Conservation (phyloP, 2,888 invertebrate species). For the Platycnemis pennipes region DNA sequence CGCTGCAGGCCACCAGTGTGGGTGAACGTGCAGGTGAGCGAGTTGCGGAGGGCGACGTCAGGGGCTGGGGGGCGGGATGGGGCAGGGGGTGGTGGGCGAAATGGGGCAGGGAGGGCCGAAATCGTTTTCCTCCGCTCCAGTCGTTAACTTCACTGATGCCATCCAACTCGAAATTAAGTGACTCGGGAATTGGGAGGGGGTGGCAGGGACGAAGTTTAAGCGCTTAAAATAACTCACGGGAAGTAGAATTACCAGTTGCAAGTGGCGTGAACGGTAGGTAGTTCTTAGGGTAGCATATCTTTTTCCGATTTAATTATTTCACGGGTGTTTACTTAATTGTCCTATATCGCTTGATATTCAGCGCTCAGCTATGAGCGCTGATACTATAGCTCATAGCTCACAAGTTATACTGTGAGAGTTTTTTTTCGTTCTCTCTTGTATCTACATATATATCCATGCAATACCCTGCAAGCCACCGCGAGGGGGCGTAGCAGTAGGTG, state of each 20-base stretch:
- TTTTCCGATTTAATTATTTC: neutral
- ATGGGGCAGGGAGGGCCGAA: neutral
- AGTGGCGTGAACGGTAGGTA: neutral
- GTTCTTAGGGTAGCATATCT: neutral
- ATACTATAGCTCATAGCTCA: too few relatives aligned
- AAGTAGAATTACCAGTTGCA: neutral
- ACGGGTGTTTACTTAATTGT: too few relatives aligned
- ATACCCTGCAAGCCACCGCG: too few relatives aligned
- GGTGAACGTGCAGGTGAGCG: neutral
- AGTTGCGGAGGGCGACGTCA: neutral
- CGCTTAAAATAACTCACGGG: neutral
- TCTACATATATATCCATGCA: too few relatives aligned
- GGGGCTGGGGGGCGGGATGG: neutral
- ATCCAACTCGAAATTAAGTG: conserved; percentile 10
- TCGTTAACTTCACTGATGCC: neutral
- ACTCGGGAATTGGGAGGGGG: neutral
- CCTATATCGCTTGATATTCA: too few relatives aligned
- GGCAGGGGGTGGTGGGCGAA: neutral
- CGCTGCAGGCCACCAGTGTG: neutral
- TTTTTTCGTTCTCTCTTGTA: too few relatives aligned
- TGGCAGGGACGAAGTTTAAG: neutral
- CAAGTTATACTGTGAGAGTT: too few relatives aligned
- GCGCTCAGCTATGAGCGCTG: too few relatives aligned
- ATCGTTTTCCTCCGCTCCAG: neutral
- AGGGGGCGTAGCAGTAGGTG: too few relatives aligned